phyloP scores from a whole-genome alignment of 2,113 vertebrate genomes.

The Chrysochloris asiatica region DNA sequence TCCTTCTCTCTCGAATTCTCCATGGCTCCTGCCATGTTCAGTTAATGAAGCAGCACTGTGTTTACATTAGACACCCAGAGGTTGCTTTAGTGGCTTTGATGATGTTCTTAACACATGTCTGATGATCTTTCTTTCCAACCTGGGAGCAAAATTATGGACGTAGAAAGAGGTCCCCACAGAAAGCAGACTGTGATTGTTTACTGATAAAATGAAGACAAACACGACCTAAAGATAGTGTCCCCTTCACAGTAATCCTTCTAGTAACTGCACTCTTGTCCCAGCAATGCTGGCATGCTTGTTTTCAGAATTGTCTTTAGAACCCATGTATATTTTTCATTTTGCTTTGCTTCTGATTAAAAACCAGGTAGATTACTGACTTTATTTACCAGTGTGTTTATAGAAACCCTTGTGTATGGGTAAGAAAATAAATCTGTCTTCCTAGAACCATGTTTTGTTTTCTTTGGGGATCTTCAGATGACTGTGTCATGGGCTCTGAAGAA shows the following conservation, averaged over 20 bases:
- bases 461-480: background rate
- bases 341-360: slow-evolving; percentile 18
- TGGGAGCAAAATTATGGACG: too few species aligned
- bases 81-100: background rate
- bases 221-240: too few species aligned
- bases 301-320: background rate
- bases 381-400: background rate
- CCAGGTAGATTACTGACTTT: background rate
- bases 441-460: background rate
- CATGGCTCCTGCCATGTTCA: background rate
- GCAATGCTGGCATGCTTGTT: too few species aligned
- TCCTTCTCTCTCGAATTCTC: background rate
- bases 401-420: slow-evolving; percentile 33
- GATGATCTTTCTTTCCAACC: background rate
- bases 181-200: too few species aligned
- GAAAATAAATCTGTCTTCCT: slow-evolving; percentile 33
- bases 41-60: background rate
- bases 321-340: slow-evolving; percentile 16
- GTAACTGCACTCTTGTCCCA: background rate
- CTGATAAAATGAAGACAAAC: too few species aligned
- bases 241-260: background rate
- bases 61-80: background rate
- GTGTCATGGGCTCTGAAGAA: background rate
- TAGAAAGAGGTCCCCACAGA: too few species aligned
- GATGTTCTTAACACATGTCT: background rate